These are phyloP conservation scores for Lydus trimaculatus DNA, from an alignment of 2,888 invertebrate genomes.

Conservation along the genomic window DNA sequence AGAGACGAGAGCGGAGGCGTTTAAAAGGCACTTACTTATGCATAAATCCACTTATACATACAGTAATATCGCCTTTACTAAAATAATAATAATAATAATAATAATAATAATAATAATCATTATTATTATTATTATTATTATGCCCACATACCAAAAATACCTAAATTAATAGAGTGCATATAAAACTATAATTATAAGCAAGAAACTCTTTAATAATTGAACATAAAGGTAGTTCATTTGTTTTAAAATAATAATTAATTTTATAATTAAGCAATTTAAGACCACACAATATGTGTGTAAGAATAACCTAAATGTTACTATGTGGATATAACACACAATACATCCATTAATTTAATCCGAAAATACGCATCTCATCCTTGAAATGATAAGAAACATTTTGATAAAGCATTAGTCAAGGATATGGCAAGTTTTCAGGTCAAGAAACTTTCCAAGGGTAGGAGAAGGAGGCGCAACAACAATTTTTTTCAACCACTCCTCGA, in stretches of 20 bases:
- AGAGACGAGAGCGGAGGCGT: conserved; percentile 31
- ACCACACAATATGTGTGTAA: neutral
- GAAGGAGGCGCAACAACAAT: neutral
- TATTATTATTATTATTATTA: no score
- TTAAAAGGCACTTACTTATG: conserved; percentile 36
- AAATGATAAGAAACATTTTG: neutral
- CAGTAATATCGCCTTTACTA: neutral
- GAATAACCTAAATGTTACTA: no score
- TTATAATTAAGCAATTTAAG: neutral
- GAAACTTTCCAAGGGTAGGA: neutral
- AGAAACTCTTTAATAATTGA: neutral
- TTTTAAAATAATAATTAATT: neutral
- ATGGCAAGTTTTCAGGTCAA: neutral
- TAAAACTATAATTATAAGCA: neutral
- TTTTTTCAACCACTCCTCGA: no score
- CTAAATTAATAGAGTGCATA: neutral
- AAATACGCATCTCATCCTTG: neutral
- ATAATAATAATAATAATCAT: no score
- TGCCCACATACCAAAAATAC: neutral
- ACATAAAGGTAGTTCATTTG: no score
- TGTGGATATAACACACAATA: no score
- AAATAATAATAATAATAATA: no score
- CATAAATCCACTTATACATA: conserved; percentile 20
- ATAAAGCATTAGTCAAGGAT: neutral
- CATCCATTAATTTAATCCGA: no score